These are phyloP conservation scores for Semaprochilodus insignis DNA, from an alignment of 2,797 vertebrate species.

Conservation along the genomic window DNA sequence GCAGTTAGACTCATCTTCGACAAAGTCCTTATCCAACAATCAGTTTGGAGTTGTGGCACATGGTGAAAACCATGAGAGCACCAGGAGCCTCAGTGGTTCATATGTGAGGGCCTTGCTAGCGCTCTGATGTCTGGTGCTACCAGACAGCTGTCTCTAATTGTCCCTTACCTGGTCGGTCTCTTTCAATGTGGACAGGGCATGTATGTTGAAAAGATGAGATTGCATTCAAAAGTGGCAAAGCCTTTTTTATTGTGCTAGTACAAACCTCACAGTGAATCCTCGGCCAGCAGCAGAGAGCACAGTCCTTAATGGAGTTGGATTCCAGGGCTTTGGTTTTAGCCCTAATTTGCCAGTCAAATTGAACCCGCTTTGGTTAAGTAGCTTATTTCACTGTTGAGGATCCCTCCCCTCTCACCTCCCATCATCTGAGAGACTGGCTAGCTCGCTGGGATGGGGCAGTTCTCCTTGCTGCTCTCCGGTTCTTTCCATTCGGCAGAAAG, in stretches of 20 bases:
- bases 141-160: background rate
- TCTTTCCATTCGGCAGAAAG: background rate
- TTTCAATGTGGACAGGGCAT: background rate
- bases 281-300: slow-evolving; percentile 46
- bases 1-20: slow-evolving; percentile 8
- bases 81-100: background rate
- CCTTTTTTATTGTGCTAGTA: slow-evolving; percentile 57
- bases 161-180: background rate
- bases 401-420: background rate
- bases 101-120: background rate
- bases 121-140: background rate
- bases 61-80: slow-evolving; percentile 15
- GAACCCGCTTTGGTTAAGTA: slow-evolving; percentile 61
- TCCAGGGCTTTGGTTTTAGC: slow-evolving; percentile 57
- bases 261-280: slow-evolving; percentile 62
- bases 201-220: background rate
- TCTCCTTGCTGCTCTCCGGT: slow-evolving; percentile 23
- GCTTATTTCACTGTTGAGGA: slow-evolving; percentile 67
- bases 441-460: slow-evolving; percentile 47
- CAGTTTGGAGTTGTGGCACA: slow-evolving; percentile 7
- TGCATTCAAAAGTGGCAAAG: slow-evolving; percentile 19
- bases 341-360: slow-evolving; percentile 59
- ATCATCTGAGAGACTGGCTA: slow-evolving; percentile 56
- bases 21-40: background rate
- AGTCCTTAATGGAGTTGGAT: slow-evolving; percentile 53